phyloP scores from a whole-genome alignment of 2,888 invertebrate genomes.

The Nomada flava region DNA sequence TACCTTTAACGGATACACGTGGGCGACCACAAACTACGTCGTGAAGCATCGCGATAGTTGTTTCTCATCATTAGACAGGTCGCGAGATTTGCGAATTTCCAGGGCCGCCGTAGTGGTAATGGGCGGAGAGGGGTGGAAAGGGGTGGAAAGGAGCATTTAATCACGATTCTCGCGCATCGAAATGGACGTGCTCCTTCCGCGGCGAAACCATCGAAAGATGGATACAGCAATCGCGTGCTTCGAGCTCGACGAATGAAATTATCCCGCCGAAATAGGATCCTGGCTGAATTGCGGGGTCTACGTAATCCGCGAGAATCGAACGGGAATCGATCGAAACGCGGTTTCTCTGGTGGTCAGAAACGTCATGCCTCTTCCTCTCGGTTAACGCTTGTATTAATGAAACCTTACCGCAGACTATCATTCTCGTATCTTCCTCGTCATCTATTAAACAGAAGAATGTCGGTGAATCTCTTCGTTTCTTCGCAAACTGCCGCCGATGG shows the following conservation, averaged over 20 bases:
- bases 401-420: too few relatives aligned
- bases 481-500: background rate
- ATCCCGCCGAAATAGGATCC: constrained; percentile 48
- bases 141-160: constrained; percentile 21
- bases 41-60: background rate
- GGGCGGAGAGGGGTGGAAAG: too few relatives aligned
- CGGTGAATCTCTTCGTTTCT: constrained; percentile 35
- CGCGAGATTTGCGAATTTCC: background rate
- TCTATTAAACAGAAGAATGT: constrained; percentile 32
- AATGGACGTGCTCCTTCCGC: constrained; percentile 32
- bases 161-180: constrained; percentile 16
- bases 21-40: background rate
- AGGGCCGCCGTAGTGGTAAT: background rate
- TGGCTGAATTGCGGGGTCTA: constrained; percentile 47
- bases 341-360: constrained; percentile 19
- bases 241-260: constrained; percentile 60
- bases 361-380: background rate
- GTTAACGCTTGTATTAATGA: constrained; percentile 33
- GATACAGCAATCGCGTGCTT: constrained; percentile 49
- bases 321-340: constrained; percentile 31
- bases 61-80: constrained; percentile 4
- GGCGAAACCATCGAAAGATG: constrained; percentile 47
- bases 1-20: background rate
- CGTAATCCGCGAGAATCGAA: constrained; percentile 30
- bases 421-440: constrained; percentile 4